Percentiles rank a stretch among this genome's conserved stretches.
Conservation (phyloP, 2,797 vertebrate genomes). For the Botia almorhae region DNA sequence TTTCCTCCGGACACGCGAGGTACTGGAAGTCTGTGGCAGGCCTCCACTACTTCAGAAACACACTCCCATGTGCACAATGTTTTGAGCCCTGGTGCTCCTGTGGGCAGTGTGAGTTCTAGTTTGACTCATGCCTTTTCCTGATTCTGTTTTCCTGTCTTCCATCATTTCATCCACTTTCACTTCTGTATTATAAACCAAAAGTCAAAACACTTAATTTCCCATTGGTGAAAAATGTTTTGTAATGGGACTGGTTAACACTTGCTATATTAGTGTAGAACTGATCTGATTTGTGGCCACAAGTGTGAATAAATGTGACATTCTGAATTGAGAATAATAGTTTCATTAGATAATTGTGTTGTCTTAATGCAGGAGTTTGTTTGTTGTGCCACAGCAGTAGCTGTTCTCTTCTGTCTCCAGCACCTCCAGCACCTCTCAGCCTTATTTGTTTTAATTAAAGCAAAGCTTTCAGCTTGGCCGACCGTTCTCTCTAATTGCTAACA, state of each 20-base stretch:
- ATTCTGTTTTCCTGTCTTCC: not conserved
- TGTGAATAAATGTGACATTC: too few relatives aligned
- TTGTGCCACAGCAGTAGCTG: constrained; percentile 74
- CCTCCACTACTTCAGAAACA: constrained; percentile 9
- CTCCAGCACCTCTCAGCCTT: constrained; percentile 64
- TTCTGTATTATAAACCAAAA: not conserved
- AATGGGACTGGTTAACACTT: too few relatives aligned
- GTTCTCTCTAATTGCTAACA: constrained; percentile 15
- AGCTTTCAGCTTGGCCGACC: constrained; percentile 67
- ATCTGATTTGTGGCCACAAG: too few relatives aligned
- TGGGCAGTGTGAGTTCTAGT: not conserved
- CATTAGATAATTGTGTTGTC: too few relatives aligned
- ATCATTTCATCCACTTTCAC: not conserved
- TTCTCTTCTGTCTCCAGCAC: constrained; percentile 67
- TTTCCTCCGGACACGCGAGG: constrained; percentile 41
- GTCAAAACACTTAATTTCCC: too few relatives aligned
- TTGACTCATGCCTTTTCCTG: not conserved
- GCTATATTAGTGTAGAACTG: too few relatives aligned
- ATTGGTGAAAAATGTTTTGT: too few relatives aligned
- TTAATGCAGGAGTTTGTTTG: constrained; percentile 61
- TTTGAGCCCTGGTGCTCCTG: constrained; percentile 1
- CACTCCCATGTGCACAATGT: not conserved
- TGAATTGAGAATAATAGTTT: too few relatives aligned
- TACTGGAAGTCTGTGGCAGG: constrained; percentile 39
- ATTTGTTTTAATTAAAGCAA: constrained; percentile 81